phyloP scores from a whole-genome alignment of 2,888 invertebrate species.

The Allolobophora icterica region DNA sequence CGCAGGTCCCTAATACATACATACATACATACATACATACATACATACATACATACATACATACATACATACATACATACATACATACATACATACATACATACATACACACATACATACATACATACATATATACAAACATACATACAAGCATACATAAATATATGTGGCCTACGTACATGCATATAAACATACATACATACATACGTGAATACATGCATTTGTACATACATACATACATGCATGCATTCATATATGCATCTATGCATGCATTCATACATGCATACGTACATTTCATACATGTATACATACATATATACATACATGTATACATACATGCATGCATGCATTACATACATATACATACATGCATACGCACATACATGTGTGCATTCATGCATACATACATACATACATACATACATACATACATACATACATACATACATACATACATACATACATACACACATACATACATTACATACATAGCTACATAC shows the following conservation, averaged over 20 bases:
- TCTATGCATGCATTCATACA: not conserved
- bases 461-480: not conserved
- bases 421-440: not conserved
- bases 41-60: not conserved
- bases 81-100: not conserved
- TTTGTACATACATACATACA: not conserved
- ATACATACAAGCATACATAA: not conserved
- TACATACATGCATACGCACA: conserved; percentile 22
- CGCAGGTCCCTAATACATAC: no score
- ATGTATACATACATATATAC: not conserved
- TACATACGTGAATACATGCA: not conserved
- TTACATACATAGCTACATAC: not conserved
- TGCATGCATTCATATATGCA: not conserved
- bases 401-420: not conserved
- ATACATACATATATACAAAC: not conserved
- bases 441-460: not conserved
- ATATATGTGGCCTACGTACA: not conserved
- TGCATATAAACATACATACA: not conserved
- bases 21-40: conserved; percentile 8
- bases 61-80: no score
- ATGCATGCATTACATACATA: not conserved
- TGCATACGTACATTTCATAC: not conserved
- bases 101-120: not conserved
- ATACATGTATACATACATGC: not conserved
- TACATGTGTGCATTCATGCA: conserved; percentile 6